These are phyloP conservation scores for Mirza zaza DNA, from an alignment of 2,113 vertebrate species.

Conservation along the genomic window DNA sequence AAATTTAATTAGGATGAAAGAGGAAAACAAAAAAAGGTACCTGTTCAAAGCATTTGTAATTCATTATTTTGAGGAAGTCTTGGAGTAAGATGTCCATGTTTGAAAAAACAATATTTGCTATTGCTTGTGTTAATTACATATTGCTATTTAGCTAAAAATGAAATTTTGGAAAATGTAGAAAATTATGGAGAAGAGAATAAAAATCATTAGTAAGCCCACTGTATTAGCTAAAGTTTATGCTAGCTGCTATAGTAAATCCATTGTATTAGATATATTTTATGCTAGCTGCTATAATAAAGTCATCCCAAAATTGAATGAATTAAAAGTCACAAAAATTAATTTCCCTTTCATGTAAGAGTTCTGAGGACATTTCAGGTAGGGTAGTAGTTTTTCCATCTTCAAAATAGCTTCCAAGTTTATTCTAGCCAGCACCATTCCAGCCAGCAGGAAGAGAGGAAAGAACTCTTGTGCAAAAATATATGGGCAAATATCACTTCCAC, in stretches of 20 bases:
- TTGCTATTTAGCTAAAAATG: neutral
- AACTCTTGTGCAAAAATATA: neutral
- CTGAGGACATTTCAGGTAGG: neutral
- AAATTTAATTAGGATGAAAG: constrained; percentile 6
- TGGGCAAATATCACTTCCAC: neutral
- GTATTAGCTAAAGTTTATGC: neutral
- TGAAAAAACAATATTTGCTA: neutral
- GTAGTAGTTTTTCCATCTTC: neutral
- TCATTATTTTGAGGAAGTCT: neutral
- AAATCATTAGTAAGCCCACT: neutral
- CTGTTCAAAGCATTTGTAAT: neutral
- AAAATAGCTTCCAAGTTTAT: neutral
- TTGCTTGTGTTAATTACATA: neutral
- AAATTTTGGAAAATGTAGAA: constrained; percentile 26
- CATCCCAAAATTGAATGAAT: neutral
- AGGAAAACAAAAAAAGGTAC: neutral
- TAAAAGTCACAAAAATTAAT: constrained; percentile 1
- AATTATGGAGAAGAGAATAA: neutral
- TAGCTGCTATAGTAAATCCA: neutral
- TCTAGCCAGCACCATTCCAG: neutral
- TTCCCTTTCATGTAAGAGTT: neutral
- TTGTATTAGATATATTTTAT: neutral
- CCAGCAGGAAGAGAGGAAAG: neutral
- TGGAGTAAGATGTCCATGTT: neutral
- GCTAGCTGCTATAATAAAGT: neutral